Percentiles rank a stretch among this genome's conserved stretches.
phyloP scores from a whole-genome alignment of 2,888 invertebrate genomes.

The Lasioglossum leucozonium region DNA sequence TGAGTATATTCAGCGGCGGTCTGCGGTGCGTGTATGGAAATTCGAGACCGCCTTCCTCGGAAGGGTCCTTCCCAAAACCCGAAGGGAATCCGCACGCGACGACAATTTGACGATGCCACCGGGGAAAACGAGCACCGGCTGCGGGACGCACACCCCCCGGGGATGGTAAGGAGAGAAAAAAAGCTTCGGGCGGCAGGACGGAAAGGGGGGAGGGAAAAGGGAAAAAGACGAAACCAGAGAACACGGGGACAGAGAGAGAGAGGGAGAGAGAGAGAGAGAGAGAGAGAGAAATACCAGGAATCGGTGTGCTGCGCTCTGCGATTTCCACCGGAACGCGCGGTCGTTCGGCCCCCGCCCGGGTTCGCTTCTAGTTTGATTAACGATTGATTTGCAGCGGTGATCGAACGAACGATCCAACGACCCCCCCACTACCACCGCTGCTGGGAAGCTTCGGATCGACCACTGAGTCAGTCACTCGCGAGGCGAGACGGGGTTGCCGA shows the following conservation, averaged over 20 bases:
- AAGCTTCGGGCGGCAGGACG: background rate
- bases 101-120: slow-evolving; percentile 72
- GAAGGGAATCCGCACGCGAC: slow-evolving; percentile 77
- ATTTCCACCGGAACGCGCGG: slow-evolving; percentile 56
- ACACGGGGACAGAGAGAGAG: background rate
- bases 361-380: slow-evolving; percentile 51
- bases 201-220: background rate
- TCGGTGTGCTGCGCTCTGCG: slow-evolving; percentile 48
- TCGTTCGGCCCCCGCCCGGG: slow-evolving; percentile 19
- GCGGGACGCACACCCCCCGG: background rate
- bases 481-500: background rate
- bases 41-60: slow-evolving; percentile 76
- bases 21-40: slow-evolving; percentile 81
- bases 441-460: slow-evolving; percentile 2
- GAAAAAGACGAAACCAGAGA: slow-evolving; percentile 21
- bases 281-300: background rate
- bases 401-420: slow-evolving; percentile 22
- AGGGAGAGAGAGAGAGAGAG: background rate
- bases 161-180: background rate
- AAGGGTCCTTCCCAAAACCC: slow-evolving; percentile 68
- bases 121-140: background rate
- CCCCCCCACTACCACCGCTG: background rate
- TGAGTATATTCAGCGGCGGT: slow-evolving; percentile 81
- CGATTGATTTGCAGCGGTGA: slow-evolving; percentile 59
- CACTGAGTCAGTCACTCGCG: background rate